Base-by-base conservation (phyloP, 2,797 vertebrate species). In the Onychomys torridus region DNA sequence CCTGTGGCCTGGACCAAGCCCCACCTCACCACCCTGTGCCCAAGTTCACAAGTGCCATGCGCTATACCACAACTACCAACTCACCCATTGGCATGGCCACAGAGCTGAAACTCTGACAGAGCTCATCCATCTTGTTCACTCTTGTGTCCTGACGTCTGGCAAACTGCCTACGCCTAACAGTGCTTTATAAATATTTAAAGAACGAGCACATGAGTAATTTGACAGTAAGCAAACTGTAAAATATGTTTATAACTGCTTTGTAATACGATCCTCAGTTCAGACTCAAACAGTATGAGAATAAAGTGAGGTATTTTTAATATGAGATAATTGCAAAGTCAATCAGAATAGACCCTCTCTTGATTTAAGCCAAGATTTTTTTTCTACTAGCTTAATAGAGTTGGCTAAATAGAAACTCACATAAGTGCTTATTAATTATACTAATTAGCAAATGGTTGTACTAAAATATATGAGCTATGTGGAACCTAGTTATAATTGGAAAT, bases 261-360 rank as follows among this genome's bases (percentile, higher is more conserved):
- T 76, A 96, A 97, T 78, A 91, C n/a, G 63, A 87, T 65, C 81
- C 71, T 92, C 91, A 55, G 94, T 96, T 96, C 76, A 95, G 96
- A 95, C 71, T 65, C 95, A 95, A 97, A 89, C 89, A 69, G 82
- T 96, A 77, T 67, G 90, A 95, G 85, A 94, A 86, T 95, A 96
- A 90, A 76, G 91, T 88, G 78, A 95, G 85, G 61, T 97, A 87
- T 97, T 97, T 97, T 97, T 95, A 97, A 96, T 88, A 87, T 84
- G 84, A 94, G 88, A 89, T 95, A 94, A 97, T 96, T 93, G 91
- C 52, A 37, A 94, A 97, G 96, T 96, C 97, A 97, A 94, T 98
- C 97, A 98, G 93, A 91, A 96, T 93, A 96, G 57, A 97, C 63
- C 83, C 92, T 73, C 84, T 97, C 92, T 89, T 93, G 94, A 97